These are phyloP conservation scores for Alcis repandata DNA, from an alignment of 2,888 invertebrate genomes.

Conservation along the genomic window DNA sequence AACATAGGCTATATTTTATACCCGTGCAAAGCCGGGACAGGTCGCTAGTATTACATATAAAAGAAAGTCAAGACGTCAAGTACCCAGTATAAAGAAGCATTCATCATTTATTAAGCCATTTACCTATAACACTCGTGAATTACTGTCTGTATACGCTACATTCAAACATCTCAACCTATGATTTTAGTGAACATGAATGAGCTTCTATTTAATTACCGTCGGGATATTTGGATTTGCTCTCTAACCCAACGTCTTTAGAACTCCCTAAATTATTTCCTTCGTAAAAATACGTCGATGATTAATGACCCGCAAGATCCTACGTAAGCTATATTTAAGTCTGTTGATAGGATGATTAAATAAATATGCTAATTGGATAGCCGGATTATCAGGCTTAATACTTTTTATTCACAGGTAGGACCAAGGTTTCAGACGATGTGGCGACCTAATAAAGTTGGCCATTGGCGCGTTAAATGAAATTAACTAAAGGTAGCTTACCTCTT, in stretches of 20 bases:
- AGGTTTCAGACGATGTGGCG: slow-evolving; percentile 2
- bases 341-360: slow-evolving; percentile 25
- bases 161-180: neutral
- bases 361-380: slow-evolving; percentile 31
- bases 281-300: slow-evolving; percentile 14
- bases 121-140: too few relatives aligned
- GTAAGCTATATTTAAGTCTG: slow-evolving; percentile 24
- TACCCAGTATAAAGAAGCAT: too few relatives aligned
- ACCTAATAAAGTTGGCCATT: neutral
- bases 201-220: slow-evolving; percentile 1
- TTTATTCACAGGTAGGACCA: neutral
- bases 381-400: slow-evolving; percentile 14
- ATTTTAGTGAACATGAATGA: neutral
- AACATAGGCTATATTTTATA: too few relatives aligned
- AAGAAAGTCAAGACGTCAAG: too few relatives aligned
- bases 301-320: slow-evolving; percentile 26
- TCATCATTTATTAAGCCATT: too few relatives aligned
- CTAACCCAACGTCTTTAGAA: neutral
- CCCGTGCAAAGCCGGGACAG: too few relatives aligned
- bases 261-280: neutral
- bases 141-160: too few relatives aligned
- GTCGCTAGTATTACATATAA: too few relatives aligned
- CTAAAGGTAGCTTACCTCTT: neutral
- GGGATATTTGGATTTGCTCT: neutral
- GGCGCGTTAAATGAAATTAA: neutral